Conservation (phyloP, 2,888 invertebrate genomes). For the Alloplasta piceator region DNA sequence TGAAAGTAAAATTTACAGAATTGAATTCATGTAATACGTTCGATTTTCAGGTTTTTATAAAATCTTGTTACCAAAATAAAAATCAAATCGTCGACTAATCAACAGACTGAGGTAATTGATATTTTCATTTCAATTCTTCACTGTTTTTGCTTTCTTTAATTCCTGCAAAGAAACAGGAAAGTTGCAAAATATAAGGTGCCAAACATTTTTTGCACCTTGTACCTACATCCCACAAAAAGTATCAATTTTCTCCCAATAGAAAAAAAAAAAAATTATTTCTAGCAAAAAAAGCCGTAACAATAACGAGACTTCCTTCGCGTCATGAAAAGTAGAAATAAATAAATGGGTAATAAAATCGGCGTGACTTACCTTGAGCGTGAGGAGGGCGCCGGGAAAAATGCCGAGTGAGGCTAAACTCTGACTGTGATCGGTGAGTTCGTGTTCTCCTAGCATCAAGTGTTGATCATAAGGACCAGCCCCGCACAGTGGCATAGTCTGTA, state of each 20-base stretch:
- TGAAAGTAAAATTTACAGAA: too few species aligned
- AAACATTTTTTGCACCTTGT: too few species aligned
- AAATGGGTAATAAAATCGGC: neutral
- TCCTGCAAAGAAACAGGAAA: too few species aligned
- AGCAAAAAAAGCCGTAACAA: neutral
- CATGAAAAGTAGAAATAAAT: constrained; percentile 1
- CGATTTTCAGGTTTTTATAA: too few species aligned
- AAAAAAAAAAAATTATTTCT: neutral
- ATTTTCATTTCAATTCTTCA: too few species aligned
- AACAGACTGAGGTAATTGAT: too few species aligned
- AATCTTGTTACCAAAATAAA: too few species aligned
- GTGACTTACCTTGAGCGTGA: constrained; percentile 78
- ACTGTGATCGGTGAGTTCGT: constrained; percentile 78
- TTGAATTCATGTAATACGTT: too few species aligned
- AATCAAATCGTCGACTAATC: too few species aligned
- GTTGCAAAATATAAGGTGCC: too few species aligned
- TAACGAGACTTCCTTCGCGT: neutral
- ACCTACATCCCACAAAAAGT: neutral
- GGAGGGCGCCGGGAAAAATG: constrained; percentile 78
- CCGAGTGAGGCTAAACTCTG: constrained; percentile 79
- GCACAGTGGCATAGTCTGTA: constrained; percentile 80
- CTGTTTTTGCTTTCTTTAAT: too few species aligned
- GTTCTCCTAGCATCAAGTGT: constrained; percentile 79
- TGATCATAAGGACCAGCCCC: constrained; percentile 80
- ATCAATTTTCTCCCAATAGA: neutral